Conservation (phyloP, 2,113 vertebrate genomes). For the Montifringilla adamsi region DNA sequence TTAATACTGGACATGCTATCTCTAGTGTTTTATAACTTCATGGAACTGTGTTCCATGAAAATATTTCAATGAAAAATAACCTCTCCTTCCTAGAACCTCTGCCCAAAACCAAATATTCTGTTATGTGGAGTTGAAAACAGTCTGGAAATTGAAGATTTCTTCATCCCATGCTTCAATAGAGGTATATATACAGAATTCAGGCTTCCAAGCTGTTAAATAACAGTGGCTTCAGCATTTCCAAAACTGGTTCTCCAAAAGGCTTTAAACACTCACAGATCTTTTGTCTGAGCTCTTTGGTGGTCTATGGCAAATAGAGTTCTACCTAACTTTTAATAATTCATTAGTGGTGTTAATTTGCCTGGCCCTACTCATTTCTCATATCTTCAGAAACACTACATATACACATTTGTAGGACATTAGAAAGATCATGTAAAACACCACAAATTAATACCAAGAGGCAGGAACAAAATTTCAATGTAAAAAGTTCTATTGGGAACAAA, state of each 20-base stretch:
- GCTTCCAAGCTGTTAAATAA: neutral
- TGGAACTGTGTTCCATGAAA: neutral
- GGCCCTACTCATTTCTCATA: neutral
- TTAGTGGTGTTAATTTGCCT: neutral
- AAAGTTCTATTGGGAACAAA: neutral
- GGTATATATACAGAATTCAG: neutral
- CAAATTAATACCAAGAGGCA: neutral
- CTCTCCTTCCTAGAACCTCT: neutral
- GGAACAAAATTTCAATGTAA: neutral
- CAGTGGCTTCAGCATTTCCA: neutral
- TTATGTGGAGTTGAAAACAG: neutral
- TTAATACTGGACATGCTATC: neutral
- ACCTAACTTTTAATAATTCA: neutral
- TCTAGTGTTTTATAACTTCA: neutral
- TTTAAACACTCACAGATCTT: neutral
- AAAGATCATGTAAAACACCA: neutral
- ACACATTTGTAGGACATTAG: neutral
- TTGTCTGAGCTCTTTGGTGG: neutral
- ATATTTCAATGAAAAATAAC: neutral
- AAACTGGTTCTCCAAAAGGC: neutral
- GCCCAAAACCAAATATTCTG: neutral
- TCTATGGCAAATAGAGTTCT: neutral
- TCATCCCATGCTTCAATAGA: neutral
- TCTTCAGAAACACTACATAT: neutral
- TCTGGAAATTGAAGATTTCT: neutral